Evolutionary conservation across 2,797 vertebrate genomes (phyloP), one percentile per base, ranked within the genome.

Genomic region (Xenentodon cancila): DNA sequence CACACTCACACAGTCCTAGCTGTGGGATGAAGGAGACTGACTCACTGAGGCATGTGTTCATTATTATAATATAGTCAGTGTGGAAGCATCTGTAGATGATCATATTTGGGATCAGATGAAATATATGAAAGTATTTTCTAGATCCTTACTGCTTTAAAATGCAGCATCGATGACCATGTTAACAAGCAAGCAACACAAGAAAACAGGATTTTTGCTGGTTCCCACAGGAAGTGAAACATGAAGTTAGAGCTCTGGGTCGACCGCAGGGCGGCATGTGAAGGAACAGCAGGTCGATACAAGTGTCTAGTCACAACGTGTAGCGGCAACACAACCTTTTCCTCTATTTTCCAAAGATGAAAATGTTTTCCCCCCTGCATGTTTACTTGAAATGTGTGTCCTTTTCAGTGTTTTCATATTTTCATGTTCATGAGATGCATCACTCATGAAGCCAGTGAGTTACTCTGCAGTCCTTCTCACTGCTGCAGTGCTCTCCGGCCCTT

Each of bases 51-150:
- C 82, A 84, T 84, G 84, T 88, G 81, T 75, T 91, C 82, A 88
- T 86, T 84, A 83, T 87, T 79, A 76, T 84, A 88, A 90, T 88
- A 40, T 73, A 88, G 67, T 87, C 87, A 82, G 82, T 6, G 80
- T 70, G 57, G 79, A 81, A 71, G 76, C 40, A 56, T 75, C 56
- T 82, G 70, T 27, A 64, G 68, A 58, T 68, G 49, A 68, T 79
- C 58, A 60, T 59, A 72, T 63, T 85, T 71, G 53, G 13, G 34
- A 57, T 66, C 49, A 73, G 51, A 72, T 74, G 47, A 75, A 71
- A 64, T 46, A 45, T 66, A 50, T 57, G 44, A 25, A 46, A 40
- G 21, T 61, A 56, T 56, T 49, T 48, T 48, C 65, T 19, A 12
- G 63, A 61, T 20, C 49, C 15, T 57, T 30, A 20, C 13, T 45